phyloP scores from a whole-genome alignment of 1,140 invertebrate genomes.

The Oedothorax gibbosus region DNA sequence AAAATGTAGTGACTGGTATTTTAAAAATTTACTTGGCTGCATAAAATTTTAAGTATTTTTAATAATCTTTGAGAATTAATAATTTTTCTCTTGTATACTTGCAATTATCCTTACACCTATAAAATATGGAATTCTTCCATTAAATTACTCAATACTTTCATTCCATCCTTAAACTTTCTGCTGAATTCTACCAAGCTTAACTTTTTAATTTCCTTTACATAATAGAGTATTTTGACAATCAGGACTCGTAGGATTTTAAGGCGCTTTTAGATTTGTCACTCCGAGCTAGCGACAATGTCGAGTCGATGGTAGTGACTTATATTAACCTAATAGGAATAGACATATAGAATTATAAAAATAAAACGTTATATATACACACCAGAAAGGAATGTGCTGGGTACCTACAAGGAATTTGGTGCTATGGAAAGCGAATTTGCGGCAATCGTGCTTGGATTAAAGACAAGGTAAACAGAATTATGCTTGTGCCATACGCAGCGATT shows the following conservation, averaged over 20 bases:
- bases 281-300: slow-evolving; percentile 29
- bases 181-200: slow-evolving; percentile 58
- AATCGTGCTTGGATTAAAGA: background rate
- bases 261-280: slow-evolving; percentile 29
- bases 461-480: background rate
- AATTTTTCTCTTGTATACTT: no score
- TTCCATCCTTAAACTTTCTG: background rate
- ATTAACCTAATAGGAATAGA: slow-evolving; percentile 27
- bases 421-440: slow-evolving; percentile 1
- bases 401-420: slow-evolving; percentile 31
- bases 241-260: slow-evolving; percentile 9
- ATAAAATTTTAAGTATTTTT: no score
- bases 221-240: slow-evolving; percentile 60
- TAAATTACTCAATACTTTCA: no score
- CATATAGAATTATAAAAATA: slow-evolving; percentile 20
- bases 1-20: no score
- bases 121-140: no score
- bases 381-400: slow-evolving; percentile 5
- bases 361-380: background rate
- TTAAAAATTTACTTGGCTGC: no score
- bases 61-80: no score
- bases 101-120: no score
- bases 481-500: background rate
- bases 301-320: slow-evolving; percentile 16
- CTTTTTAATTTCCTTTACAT: slow-evolving; percentile 17